phyloP scores from a whole-genome alignment of 2,797 vertebrate species.

The Momotus momota region DNA sequence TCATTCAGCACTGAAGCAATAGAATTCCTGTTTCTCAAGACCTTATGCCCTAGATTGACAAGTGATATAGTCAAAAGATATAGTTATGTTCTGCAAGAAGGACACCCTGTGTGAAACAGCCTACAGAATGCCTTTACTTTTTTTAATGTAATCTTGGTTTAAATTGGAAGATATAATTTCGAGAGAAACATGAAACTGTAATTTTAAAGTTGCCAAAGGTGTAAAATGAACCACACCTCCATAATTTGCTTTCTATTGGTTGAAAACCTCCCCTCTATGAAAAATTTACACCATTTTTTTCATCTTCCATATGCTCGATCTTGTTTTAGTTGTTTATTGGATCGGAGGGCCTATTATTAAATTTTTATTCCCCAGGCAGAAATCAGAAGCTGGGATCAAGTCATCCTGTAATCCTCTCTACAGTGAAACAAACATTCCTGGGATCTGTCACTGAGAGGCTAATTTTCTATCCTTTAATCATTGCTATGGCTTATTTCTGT shows the following conservation, averaged over 20 bases:
- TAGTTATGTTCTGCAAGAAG: neutral
- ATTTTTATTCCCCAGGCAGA: neutral
- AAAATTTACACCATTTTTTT: neutral
- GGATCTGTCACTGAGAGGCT: neutral
- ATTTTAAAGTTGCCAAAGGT: neutral
- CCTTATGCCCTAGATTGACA: neutral
- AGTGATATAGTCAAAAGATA: neutral
- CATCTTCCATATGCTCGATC: neutral
- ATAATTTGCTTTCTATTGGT: neutral
- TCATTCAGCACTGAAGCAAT: slow-evolving; percentile 35
- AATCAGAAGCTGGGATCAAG: neutral
- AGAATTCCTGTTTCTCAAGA: slow-evolving; percentile 32
- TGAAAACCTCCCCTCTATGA: neutral
- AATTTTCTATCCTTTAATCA: neutral
- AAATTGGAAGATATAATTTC: neutral
- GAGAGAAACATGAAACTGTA: neutral
- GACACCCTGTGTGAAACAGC: neutral
- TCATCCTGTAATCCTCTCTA: neutral
- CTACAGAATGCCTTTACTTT: neutral
- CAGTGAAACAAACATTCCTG: neutral
- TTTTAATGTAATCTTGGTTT: neutral
- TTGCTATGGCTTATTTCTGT: neutral
- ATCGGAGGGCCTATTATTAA: neutral
- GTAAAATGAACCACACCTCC: neutral
- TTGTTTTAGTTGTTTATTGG: neutral